Conservation (phyloP, 2,113 vertebrate genomes). For the Sebastes fasciatus region DNA sequence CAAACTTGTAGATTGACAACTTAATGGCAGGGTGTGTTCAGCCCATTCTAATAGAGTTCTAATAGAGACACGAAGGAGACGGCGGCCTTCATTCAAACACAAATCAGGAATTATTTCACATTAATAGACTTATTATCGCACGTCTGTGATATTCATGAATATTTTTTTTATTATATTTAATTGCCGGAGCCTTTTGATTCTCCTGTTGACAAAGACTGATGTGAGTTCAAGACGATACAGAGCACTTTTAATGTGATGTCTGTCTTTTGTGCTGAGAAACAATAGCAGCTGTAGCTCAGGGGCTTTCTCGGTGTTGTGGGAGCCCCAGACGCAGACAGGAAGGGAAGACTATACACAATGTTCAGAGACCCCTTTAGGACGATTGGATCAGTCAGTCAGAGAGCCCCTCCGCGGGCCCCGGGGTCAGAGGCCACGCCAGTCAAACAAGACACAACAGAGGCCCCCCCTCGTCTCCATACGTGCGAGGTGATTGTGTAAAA, state of each 20-base stretch:
- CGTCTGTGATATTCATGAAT: constrained; percentile 66
- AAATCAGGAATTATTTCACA: constrained; percentile 57
- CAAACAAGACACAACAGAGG: constrained; percentile 73
- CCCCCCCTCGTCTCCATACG: constrained; percentile 26
- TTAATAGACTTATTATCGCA: constrained; percentile 54
- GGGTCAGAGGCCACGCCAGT: constrained; percentile 79
- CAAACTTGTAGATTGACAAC: constrained; percentile 78
- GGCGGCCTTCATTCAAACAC: constrained; percentile 46
- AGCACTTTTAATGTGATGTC: constrained; percentile 77
- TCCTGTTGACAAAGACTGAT: constrained; percentile 80
- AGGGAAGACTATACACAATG: constrained; percentile 60
- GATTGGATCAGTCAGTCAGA: constrained; percentile 72
- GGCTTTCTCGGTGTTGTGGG: constrained; percentile 69
- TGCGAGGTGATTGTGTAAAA: constrained; percentile 49
- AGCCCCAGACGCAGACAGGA: constrained; percentile 70
- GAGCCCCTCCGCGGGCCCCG: constrained; percentile 43
- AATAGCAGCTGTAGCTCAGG: constrained; percentile 77
- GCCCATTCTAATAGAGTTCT: background rate
- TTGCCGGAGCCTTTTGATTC: constrained; percentile 74
- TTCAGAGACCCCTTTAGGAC: constrained; percentile 69
- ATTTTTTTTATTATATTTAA: constrained; percentile 70
- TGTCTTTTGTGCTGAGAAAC: constrained; percentile 82
- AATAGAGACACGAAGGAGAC: too few species aligned
- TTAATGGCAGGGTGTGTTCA: constrained; percentile 66
- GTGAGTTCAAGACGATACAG: constrained; percentile 78